A percentile compares a stretch with the other conserved stretches of the same genome.
Evolutionary conservation across 2,888 invertebrate genomes (phyloP).

Genomic region (Leucania comma): DNA sequence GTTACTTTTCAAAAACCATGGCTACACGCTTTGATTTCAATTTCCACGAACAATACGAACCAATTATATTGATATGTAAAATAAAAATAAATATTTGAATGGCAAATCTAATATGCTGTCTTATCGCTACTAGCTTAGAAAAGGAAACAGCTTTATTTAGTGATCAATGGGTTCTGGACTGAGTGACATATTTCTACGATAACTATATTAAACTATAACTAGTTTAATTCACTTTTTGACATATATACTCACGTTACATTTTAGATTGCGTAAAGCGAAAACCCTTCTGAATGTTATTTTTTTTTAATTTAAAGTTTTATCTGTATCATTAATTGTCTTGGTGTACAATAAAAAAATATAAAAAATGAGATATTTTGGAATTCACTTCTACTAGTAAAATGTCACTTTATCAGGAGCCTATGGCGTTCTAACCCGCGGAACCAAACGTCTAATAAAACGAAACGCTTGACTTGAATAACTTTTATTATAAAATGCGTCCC

Average conservation of each 20-base stretch:
- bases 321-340: too few species aligned
- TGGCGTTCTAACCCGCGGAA: conserved; percentile 20
- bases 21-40: conserved; percentile 7
- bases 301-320: too few species aligned
- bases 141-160: not conserved
- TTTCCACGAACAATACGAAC: conserved; percentile 24
- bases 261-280: too few species aligned
- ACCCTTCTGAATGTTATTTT: too few species aligned
- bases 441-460: not conserved
- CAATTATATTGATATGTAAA: conserved; percentile 10
- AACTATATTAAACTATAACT: too few species aligned
- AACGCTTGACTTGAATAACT: conserved; percentile 32
- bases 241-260: not conserved
- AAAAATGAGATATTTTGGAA: not conserved
- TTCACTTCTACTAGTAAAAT: not conserved
- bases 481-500: conserved; percentile 38
- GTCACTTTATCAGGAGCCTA: not conserved
- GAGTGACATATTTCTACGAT: not conserved
- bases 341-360: too few species aligned
- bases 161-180: not conserved
- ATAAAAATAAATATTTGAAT: conserved; percentile 9
- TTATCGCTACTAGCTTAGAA: conserved; percentile 6
- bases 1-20: not conserved
- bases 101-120: not conserved
- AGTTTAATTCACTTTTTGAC: too few species aligned